Evolutionary conservation across 2,888 invertebrate species (phyloP).

Genomic region (Megastigmus dorsalis): DNA sequence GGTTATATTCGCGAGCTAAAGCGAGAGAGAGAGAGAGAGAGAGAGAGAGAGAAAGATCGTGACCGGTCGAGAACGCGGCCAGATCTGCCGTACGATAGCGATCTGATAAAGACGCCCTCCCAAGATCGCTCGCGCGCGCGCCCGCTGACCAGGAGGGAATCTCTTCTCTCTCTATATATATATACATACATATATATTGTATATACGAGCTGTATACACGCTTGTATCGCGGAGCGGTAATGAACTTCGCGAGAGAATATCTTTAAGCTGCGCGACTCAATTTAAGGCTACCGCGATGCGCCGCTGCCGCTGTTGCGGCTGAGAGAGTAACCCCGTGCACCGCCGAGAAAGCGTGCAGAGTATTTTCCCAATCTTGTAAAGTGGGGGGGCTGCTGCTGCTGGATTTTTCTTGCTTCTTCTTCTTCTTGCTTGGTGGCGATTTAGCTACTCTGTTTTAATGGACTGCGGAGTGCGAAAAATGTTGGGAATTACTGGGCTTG

Average conservation of each 20-base stretch:
- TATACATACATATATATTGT: too few species aligned
- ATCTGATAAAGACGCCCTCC: slow-evolving; percentile 73
- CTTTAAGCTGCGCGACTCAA: slow-evolving; percentile 39
- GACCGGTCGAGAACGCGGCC: slow-evolving; percentile 73
- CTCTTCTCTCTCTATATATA: too few species aligned
- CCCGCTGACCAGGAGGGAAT: too few species aligned
- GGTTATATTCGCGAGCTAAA: slow-evolving; percentile 51
- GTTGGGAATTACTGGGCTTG: too few species aligned
- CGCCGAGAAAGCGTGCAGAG: not conserved
- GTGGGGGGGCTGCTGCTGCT: not conserved
- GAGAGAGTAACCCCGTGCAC: too few species aligned
- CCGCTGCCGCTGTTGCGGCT: too few species aligned
- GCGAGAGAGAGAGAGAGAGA: slow-evolving; percentile 52
- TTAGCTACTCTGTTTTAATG: too few species aligned
- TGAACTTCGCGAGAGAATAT: slow-evolving; percentile 43
- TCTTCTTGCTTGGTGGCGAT: not conserved
- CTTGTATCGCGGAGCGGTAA: slow-evolving; percentile 33
- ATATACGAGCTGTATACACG: too few species aligned
- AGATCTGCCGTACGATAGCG: slow-evolving; percentile 71
- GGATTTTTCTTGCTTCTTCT: not conserved
- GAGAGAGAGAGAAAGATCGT: slow-evolving; percentile 66
- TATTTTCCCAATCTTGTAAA: not conserved
- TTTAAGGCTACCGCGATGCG: slow-evolving; percentile 41
- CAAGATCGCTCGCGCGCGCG: slow-evolving; percentile 66
- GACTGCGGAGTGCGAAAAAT: too few species aligned